Conservation (phyloP, 2,113 vertebrate genomes). For the Eublepharis macularius region DNA sequence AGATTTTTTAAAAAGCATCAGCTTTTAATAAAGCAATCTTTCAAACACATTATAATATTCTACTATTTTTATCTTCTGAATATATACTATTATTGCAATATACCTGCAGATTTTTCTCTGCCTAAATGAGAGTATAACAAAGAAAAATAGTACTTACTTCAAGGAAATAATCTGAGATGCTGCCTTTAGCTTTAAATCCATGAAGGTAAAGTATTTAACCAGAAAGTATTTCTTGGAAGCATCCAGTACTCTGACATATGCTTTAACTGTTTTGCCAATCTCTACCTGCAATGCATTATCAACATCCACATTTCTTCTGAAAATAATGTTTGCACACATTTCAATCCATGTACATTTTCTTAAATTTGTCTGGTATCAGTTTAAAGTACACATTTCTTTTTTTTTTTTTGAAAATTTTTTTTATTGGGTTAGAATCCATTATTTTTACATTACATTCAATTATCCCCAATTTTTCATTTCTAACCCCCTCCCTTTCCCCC, state of each 20-base stretch:
- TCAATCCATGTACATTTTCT: constrained; percentile 3
- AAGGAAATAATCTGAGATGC: constrained; percentile 88
- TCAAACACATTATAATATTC: background rate
- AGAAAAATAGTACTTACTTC: constrained; percentile 79
- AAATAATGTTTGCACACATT: background rate
- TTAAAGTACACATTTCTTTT: constrained; percentile 14
- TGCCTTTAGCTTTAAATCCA: constrained; percentile 88
- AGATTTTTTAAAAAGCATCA: background rate
- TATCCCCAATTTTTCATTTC: too few species aligned
- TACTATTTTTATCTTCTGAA: background rate
- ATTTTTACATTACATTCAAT: too few species aligned
- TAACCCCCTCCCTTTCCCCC: too few species aligned
- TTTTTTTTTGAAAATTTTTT: too few species aligned
- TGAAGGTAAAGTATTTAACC: constrained; percentile 84
- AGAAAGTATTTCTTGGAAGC: constrained; percentile 89
- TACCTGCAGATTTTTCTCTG: background rate
- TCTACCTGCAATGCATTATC: constrained; percentile 84
- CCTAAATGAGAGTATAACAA: background rate
- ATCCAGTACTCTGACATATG: constrained; percentile 90
- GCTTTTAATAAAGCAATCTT: background rate
- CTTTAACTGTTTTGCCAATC: constrained; percentile 90
- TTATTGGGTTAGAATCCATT: too few species aligned
- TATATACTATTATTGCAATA: background rate
- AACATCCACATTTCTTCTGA: constrained; percentile 4
- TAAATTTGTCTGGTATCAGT: constrained; percentile 5